Percentiles rank a stretch among this genome's conserved stretches.
Evolutionary conservation across 1,140 invertebrate genomes (phyloP).

Genomic region (Aradophagus sp.): DNA sequence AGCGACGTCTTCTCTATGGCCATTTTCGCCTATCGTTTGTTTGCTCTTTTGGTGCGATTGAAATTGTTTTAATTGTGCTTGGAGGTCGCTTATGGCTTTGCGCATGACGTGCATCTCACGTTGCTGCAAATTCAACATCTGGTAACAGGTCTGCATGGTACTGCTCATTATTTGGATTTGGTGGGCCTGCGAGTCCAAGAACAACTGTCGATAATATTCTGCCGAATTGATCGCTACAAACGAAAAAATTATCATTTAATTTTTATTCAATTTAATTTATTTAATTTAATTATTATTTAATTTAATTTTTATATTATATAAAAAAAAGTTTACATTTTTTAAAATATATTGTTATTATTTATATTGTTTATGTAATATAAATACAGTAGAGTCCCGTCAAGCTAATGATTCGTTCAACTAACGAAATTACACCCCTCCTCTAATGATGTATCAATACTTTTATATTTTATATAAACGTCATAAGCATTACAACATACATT

Average conservation of each 20-base stretch:
- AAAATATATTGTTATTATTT: too few relatives aligned
- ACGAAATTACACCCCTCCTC: too few relatives aligned
- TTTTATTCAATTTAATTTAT: background rate
- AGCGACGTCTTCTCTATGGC: too few relatives aligned
- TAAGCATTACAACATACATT: too few relatives aligned
- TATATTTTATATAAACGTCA: too few relatives aligned
- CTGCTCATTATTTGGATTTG: slow-evolving; percentile 78
- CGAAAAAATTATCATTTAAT: background rate
- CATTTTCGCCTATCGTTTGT: slow-evolving; percentile 42
- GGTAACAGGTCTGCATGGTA: slow-evolving; percentile 79
- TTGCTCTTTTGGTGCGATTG: slow-evolving; percentile 50
- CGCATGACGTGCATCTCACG: slow-evolving; percentile 76
- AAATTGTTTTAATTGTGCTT: slow-evolving; percentile 61
- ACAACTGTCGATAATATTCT: slow-evolving; percentile 69
- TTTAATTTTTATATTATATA: background rate
- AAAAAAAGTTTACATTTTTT: too few relatives aligned
- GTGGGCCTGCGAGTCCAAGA: slow-evolving; percentile 76
- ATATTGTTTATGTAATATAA: too few relatives aligned
- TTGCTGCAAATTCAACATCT: slow-evolving; percentile 79
- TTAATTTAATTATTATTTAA: background rate
- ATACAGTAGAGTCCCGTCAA: too few relatives aligned
- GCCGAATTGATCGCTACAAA: slow-evolving; percentile 47
- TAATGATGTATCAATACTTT: too few relatives aligned
- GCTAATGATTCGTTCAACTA: too few relatives aligned
- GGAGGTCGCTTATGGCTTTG: slow-evolving; percentile 67